These are phyloP conservation scores for Conus betulinus DNA, from an alignment of 1,140 invertebrate species.

Conservation along the genomic window DNA sequence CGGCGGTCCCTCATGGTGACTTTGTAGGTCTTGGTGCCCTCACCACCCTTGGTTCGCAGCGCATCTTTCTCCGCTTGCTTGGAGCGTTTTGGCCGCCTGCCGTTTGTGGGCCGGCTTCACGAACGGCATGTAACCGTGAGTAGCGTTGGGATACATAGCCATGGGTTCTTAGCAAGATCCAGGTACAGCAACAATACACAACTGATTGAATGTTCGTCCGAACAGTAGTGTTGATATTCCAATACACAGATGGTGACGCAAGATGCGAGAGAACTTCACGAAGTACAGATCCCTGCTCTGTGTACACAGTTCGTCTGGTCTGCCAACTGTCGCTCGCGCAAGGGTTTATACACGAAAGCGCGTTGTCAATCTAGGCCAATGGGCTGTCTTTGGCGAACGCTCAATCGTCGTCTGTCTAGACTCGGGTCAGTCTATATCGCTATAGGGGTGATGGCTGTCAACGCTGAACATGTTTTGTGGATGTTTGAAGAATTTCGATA, in stretches of 20 bases:
- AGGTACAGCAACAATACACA: slow-evolving; percentile 33
- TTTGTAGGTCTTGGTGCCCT: slow-evolving; percentile 65
- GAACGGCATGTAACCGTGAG: slow-evolving; percentile 72
- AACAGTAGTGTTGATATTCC: not conserved
- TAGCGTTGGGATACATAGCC: slow-evolving; percentile 73
- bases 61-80: slow-evolving; percentile 54
- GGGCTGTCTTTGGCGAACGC: slow-evolving; percentile 62
- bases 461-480: slow-evolving; percentile 31
- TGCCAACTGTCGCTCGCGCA: slow-evolving; percentile 21
- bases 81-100: slow-evolving; percentile 54
- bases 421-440: slow-evolving; percentile 45
- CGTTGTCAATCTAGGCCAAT: slow-evolving; percentile 49
- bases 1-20: slow-evolving; percentile 67
- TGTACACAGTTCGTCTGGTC: slow-evolving; percentile 22
- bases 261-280: not conserved
- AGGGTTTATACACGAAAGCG: slow-evolving; percentile 35
- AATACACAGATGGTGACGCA: slow-evolving; percentile 13
- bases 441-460: slow-evolving; percentile 17
- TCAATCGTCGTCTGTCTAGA: slow-evolving; percentile 65
- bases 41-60: slow-evolving; percentile 41
- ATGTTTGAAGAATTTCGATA: not conserved
- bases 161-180: slow-evolving; percentile 33
- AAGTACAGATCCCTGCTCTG: not conserved
- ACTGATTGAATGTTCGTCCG: slow-evolving; percentile 36
- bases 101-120: slow-evolving; percentile 56